phyloP scores from a whole-genome alignment of 2,113 vertebrate species.

The Ochotona princeps region DNA sequence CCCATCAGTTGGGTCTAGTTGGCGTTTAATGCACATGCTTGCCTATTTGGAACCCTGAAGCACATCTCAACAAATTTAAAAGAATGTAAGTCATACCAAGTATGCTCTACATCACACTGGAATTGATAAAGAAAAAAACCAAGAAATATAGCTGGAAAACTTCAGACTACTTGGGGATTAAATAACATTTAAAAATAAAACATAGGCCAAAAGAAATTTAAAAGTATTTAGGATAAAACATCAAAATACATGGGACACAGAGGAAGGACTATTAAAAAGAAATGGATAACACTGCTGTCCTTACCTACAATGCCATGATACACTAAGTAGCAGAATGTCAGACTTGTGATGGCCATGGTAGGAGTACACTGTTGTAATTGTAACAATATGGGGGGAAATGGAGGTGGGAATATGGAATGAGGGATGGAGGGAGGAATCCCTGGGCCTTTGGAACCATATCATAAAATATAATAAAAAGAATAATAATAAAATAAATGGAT shows the following conservation, averaged over 20 bases:
- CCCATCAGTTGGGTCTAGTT: background rate
- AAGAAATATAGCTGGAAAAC: background rate
- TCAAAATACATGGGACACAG: background rate
- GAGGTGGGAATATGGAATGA: too few species aligned
- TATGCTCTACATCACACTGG: background rate
- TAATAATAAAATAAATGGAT: too few species aligned
- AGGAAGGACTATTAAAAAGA: background rate
- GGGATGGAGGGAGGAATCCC: too few species aligned
- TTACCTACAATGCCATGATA: too few species aligned
- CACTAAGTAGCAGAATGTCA: background rate
- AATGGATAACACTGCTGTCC: background rate
- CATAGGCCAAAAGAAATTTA: background rate
- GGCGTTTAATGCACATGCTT: background rate
- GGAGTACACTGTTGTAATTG: too few species aligned
- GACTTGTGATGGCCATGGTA: background rate
- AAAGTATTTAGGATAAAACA: background rate
- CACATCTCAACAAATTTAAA: background rate
- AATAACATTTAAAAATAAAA: background rate
- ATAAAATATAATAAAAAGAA: too few species aligned
- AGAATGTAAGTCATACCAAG: background rate
- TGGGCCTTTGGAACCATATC: too few species aligned
- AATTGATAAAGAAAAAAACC: background rate
- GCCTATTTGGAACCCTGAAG: background rate
- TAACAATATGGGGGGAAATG: too few species aligned
- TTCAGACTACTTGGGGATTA: background rate